Conservation (phyloP, 1,140 invertebrate species). For the Chymomyza costata region DNA sequence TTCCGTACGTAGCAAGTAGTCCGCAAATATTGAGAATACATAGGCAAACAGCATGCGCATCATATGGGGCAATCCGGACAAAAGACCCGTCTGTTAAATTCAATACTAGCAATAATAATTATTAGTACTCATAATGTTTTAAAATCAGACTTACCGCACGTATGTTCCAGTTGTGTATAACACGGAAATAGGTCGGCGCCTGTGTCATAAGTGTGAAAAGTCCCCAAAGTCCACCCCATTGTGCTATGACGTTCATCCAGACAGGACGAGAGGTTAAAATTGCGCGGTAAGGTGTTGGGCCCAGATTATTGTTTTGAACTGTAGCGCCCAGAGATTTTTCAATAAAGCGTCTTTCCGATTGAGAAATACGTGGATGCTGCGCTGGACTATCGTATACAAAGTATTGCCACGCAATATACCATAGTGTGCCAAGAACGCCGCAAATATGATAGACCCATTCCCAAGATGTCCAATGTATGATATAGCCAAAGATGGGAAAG, state of each 20-base stretch:
- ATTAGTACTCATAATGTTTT: too few relatives aligned
- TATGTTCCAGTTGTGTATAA: constrained; percentile 89
- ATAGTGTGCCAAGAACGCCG: constrained; percentile 80
- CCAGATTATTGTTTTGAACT: constrained; percentile 68
- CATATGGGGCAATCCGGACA: constrained; percentile 82
- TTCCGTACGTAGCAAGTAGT: constrained; percentile 78
- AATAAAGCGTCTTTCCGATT: constrained; percentile 81
- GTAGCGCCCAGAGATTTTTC: constrained; percentile 78
- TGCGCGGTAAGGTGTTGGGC: constrained; percentile 82
- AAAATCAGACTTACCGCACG: constrained; percentile 79
- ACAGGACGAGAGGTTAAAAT: constrained; percentile 85
- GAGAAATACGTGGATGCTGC: constrained; percentile 84
- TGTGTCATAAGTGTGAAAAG: constrained; percentile 90
- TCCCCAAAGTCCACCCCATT: constrained; percentile 90
- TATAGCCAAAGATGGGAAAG: constrained; percentile 81
- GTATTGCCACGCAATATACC: constrained; percentile 82
- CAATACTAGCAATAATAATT: constrained; percentile 1
- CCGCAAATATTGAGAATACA: constrained; percentile 78
- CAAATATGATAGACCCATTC: constrained; percentile 84
- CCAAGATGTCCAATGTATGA: constrained; percentile 83
- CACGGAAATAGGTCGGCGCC: constrained; percentile 89
- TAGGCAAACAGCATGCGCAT: constrained; percentile 80
- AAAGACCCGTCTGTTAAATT: constrained; percentile 78
- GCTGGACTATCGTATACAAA: constrained; percentile 82
- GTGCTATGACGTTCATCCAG: constrained; percentile 85